Evolutionary conservation across 2,888 invertebrate genomes (phyloP), one percentile per base, ranked within the genome.

Genomic region (Andrena minutula): DNA sequence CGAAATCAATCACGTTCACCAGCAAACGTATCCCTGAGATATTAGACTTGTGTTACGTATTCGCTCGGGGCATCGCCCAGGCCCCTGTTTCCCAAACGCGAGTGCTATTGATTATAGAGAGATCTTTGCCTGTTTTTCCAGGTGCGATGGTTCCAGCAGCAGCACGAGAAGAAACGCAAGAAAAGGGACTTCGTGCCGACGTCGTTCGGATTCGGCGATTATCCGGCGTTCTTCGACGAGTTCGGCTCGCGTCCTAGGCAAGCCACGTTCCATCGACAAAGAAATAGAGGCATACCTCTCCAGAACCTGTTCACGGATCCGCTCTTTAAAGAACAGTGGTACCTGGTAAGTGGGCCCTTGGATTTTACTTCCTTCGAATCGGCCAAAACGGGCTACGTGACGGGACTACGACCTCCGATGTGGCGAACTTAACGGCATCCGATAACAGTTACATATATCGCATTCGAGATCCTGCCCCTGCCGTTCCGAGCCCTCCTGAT

Each of bases 121-220:
- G 49, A 53, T 30, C 26, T n/a, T 1, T 35, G 10, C 3, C 0
- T 26, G 3, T 16, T 61, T 77, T 79, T 75, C n/a, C 94, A 98
- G 98, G 97, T 98, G 41, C 96, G 96, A 92, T 99, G 99, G 99
- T 97, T 98, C 90, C 98, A 99, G 93, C 99, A 99, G 93, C 99
- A 99, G 94, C 96, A 97, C 87, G 98, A 98, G 92, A 97, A 96
- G 94, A 96, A 96, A 79, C 96, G 99, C 83, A 96, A 96, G 87
- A 99, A 99, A 95, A 96, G 99, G 63, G 99, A 98, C 94, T 97
- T 96, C 92, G 95, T 95, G 69, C 94, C 94, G 91, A 92, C 95
- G 61, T 95, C 95, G 82, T 96, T 94, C 88, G 93, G 92, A 75
- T 90, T 91, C 75, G 88, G 92, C 73, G 94, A 93, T 79, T 93